Conservation (phyloP, 2,888 invertebrate genomes). For the Caenorhabditis wallacei region DNA sequence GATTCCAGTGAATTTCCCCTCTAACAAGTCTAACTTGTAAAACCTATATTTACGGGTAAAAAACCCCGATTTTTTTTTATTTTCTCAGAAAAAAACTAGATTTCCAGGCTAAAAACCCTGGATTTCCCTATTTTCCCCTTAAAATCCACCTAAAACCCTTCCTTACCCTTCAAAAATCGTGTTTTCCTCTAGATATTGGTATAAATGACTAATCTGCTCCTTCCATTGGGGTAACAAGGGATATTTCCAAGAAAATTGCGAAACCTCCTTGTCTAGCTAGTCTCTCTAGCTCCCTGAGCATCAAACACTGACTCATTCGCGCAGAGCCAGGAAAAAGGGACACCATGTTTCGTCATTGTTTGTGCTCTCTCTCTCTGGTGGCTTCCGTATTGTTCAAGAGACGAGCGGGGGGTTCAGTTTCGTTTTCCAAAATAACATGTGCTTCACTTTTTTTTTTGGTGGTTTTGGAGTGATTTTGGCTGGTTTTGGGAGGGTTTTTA, state of each 20-base stretch:
- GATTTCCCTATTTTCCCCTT: conserved; percentile 3
- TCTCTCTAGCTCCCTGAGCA: not conserved
- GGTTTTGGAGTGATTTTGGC: not conserved
- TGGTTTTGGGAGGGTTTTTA: not conserved
- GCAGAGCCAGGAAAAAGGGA: not conserved
- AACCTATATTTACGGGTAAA: too few species aligned
- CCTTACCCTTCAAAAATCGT: too few species aligned
- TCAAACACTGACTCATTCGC: not conserved
- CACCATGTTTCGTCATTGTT: conserved; percentile 29
- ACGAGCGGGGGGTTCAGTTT: not conserved
- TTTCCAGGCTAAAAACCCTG: too few species aligned
- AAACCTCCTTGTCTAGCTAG: not conserved
- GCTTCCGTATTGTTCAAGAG: not conserved
- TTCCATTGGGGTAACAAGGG: too few species aligned
- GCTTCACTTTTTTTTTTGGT: too few species aligned
- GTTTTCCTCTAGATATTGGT: too few species aligned
- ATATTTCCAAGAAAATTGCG: conserved; percentile 6
- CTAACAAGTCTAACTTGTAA: too few species aligned
- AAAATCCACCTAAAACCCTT: too few species aligned
- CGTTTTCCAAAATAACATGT: not conserved
- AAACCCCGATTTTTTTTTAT: too few species aligned
- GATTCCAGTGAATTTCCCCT: too few species aligned
- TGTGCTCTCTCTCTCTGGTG: conserved; percentile 21
- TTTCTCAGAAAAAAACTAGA: too few species aligned
- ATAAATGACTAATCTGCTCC: too few species aligned